Percentiles rank a stretch among this genome's conserved stretches.
These are phyloP conservation scores for Cetonia aurata DNA, from an alignment of 2,888 invertebrate species.

Conservation along the genomic window DNA sequence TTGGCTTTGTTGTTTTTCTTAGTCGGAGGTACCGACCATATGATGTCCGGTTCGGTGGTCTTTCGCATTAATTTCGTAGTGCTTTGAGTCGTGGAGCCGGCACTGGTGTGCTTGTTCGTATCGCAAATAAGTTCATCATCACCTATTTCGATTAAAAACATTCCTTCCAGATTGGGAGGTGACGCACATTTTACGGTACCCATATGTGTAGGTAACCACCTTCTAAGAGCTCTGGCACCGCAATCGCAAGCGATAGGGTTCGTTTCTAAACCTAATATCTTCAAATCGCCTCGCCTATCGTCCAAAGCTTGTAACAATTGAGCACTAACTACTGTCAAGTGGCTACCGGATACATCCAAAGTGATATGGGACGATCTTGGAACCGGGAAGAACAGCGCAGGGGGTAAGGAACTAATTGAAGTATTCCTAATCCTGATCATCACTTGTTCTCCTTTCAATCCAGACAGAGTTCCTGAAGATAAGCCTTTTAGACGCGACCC, in stretches of 20 bases:
- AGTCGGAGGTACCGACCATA: constrained; percentile 88
- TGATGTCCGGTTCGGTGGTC: constrained; percentile 86
- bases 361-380: constrained; percentile 86
- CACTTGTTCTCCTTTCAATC: constrained; percentile 80
- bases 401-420: constrained; percentile 81
- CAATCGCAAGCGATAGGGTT: constrained; percentile 92
- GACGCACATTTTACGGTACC: constrained; percentile 72
- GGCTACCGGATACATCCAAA: constrained; percentile 84
- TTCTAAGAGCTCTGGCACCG: constrained; percentile 80
- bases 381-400: constrained; percentile 87
- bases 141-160: constrained; percentile 79
- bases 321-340: constrained; percentile 80
- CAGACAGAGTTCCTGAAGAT: constrained; percentile 86
- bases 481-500: constrained; percentile 82
- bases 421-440: constrained; percentile 84
- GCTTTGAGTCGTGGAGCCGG: constrained; percentile 65
- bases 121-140: constrained; percentile 89
- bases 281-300: constrained; percentile 82
- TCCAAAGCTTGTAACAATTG: constrained; percentile 86
- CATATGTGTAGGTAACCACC: constrained; percentile 81
- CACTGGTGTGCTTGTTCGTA: constrained; percentile 71
- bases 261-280: constrained; percentile 79
- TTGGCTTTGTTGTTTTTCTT: constrained; percentile 69
- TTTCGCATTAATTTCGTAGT: constrained; percentile 71
- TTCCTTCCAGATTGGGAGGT: constrained; percentile 79